A percentile compares a stretch with the other conserved stretches of the same genome.
These are phyloP conservation scores for Lichenostomus cassidix DNA, from an alignment of 2,113 vertebrate species.

Conservation along the genomic window DNA sequence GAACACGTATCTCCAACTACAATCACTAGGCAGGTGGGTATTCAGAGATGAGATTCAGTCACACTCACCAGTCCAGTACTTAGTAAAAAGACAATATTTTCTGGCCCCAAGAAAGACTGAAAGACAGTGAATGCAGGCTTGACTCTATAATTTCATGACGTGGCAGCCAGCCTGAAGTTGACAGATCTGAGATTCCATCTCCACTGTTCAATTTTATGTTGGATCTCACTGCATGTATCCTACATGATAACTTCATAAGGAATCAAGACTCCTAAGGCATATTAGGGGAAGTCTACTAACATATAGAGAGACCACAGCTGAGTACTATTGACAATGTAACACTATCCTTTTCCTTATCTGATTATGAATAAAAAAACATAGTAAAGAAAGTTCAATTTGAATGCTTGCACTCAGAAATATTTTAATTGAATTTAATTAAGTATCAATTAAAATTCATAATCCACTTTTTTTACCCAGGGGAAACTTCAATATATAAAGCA, in stretches of 20 bases:
- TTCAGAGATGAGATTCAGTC: neutral
- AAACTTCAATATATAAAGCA: neutral
- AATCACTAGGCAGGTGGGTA: neutral
- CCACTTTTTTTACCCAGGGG: fast-evolving
- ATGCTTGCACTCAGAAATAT: neutral
- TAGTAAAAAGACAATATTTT: neutral
- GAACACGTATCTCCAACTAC: neutral
- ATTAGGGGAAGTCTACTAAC: neutral
- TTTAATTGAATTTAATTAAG: neutral
- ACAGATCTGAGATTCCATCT: neutral
- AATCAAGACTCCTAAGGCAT: neutral
- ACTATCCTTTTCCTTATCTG: neutral
- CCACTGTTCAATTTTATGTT: neutral
- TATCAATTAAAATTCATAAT: neutral
- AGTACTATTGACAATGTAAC: neutral
- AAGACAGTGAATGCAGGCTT: neutral
- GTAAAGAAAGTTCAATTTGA: neutral
- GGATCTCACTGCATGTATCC: neutral
- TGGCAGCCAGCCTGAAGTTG: neutral
- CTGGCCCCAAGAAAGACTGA: neutral
- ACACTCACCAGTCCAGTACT: neutral
- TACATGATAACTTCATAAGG: neutral
- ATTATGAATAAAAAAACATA: neutral
- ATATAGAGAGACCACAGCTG: neutral
- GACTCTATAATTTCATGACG: neutral